These are phyloP conservation scores for Pardosa pseudoannulata DNA, from an alignment of 2,888 invertebrate genomes.

Conservation along the genomic window DNA sequence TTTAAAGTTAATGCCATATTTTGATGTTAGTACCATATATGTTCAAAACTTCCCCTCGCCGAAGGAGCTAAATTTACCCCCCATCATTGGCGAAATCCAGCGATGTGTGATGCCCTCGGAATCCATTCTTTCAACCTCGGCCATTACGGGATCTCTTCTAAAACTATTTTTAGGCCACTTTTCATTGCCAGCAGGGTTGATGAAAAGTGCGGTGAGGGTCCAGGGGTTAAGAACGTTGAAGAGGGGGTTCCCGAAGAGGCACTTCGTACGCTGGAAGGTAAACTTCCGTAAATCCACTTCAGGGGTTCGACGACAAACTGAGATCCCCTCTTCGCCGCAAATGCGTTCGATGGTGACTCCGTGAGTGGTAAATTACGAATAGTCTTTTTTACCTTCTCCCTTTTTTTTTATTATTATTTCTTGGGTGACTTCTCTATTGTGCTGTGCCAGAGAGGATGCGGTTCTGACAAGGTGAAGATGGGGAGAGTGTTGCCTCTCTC, in stretches of 20 bases:
- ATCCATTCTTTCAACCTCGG: too few relatives aligned
- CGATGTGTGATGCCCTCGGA: too few relatives aligned
- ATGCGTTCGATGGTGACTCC: neutral
- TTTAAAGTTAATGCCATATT: too few relatives aligned
- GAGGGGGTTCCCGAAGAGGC: neutral
- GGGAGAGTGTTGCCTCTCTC: neutral
- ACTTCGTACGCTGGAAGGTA: conserved; percentile 31
- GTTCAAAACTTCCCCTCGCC: too few relatives aligned
- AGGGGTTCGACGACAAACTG: conserved; percentile 6
- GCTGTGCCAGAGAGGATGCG: neutral
- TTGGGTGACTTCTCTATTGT: neutral
- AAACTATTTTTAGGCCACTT: conserved; percentile 54
- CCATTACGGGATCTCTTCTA: neutral
- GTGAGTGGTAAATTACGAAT: neutral
- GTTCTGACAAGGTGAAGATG: neutral
- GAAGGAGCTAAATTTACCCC: too few relatives aligned
- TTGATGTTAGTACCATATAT: too few relatives aligned
- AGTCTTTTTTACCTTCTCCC: neutral
- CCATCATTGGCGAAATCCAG: too few relatives aligned
- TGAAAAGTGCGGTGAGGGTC: neutral
- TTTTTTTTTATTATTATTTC: neutral
- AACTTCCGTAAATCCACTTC: conserved; percentile 51
- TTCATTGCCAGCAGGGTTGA: conserved; percentile 1
- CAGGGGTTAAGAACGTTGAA: neutral
- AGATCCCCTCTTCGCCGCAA: neutral